Evolutionary conservation across 2,113 vertebrate genomes (phyloP), one percentile per base, ranked within the genome.

Genomic region (Sylvietta virens): DNA sequence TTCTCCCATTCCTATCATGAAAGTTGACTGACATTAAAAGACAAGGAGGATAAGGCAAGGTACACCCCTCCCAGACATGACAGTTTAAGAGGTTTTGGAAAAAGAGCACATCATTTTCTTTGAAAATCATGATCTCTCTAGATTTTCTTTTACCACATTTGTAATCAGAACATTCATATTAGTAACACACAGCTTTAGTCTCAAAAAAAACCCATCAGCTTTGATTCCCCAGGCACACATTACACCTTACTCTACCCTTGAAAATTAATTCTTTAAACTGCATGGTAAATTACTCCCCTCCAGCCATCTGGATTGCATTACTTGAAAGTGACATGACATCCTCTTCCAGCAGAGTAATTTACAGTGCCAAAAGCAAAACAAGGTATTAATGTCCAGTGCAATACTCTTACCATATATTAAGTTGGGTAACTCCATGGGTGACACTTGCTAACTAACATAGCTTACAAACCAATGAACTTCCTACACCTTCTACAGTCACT

Each of bases 301-400:
- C 87, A 94, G 86, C 50, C 66, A 92, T 37, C 54, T 54, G 58
- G 74, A 90, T 82, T 94, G 39, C 51, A 66, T 54, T 80, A 40
- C 71, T 73, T 82, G 70, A 96, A 96, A 96, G 91, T 62, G 70
- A 92, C 62, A 91, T 72, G 66, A 42, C 91, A 85, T 85, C 42
- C 73, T 80, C 84, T 85, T 95, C 58, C 50, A 91, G 54, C 33
- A 82, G 37, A 72, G 84, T 69, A 93, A 93, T 83, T 93, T 83
- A 92, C 12, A 86, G 47, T 74, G 72, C 64, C 94, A 96, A 93
- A 95, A 92, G 86, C 86, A 90, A 90, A 92, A 76, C 84, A 92
- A 94, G 19, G 53, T 65, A 66, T 79, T 91, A 79, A 48, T 62
- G 47, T 37, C 27, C 76, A 69, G 30, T 60, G 61, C 31, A 80